Percentiles rank a stretch among this genome's conserved stretches.
phyloP scores from a whole-genome alignment of 2,888 invertebrate genomes.

The Chrysopilus asiliformis region DNA sequence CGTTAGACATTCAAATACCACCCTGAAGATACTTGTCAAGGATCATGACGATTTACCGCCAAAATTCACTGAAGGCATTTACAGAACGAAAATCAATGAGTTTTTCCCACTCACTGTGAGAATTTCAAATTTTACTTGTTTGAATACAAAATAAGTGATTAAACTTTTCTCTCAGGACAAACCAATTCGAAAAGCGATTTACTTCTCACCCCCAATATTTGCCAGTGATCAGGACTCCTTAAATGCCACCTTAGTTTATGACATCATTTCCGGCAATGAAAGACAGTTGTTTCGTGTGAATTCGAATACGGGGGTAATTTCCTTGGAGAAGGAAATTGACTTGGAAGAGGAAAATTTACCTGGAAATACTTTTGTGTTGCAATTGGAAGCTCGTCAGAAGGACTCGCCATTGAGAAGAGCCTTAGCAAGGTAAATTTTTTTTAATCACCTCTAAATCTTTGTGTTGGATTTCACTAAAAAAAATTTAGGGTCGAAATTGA shows the following conservation, averaged over 20 bases:
- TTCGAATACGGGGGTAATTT: slow-evolving; percentile 58
- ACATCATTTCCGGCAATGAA: slow-evolving; percentile 70
- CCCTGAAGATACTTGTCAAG: slow-evolving; percentile 53
- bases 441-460: too few relatives aligned
- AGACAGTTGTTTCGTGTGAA: slow-evolving; percentile 61
- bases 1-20: slow-evolving; percentile 55
- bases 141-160: slow-evolving; percentile 4
- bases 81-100: slow-evolving; percentile 67
- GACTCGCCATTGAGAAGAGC: slow-evolving; percentile 67
- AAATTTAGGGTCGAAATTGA: slow-evolving; percentile 50
- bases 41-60: slow-evolving; percentile 75
- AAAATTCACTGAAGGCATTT: slow-evolving; percentile 67
- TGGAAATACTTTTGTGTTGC: slow-evolving; percentile 58
- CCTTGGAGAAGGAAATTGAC: slow-evolving; percentile 68
- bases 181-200: slow-evolving; percentile 53
- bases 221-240: slow-evolving; percentile 75
- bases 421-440: slow-evolving; percentile 39
- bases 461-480: slow-evolving; percentile 26
- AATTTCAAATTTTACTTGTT: slow-evolving; percentile 13
- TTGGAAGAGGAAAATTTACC: slow-evolving; percentile 61
- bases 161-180: slow-evolving; percentile 43
- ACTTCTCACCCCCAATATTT: slow-evolving; percentile 56
- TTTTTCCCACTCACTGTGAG: slow-evolving; percentile 67
- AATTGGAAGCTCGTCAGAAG: slow-evolving; percentile 64
- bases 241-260: slow-evolving; percentile 59